Conservation (phyloP, 2,797 vertebrate genomes). For the Bucorvus abyssinicus region DNA sequence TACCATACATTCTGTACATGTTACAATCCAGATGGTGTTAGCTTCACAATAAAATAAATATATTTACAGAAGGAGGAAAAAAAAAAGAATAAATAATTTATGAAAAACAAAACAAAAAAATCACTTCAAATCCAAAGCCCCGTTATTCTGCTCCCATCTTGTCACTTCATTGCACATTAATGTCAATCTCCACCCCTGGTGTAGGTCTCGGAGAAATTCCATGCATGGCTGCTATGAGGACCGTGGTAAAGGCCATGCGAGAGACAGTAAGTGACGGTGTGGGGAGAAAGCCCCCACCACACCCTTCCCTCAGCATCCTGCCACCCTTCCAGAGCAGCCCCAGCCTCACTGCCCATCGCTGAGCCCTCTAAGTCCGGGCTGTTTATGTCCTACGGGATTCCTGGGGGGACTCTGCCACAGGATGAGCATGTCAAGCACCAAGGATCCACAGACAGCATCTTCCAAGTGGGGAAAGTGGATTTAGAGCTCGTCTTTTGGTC, state of each 20-base stretch:
- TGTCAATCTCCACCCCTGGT: conserved; percentile 44
- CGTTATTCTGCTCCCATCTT: conserved; percentile 83
- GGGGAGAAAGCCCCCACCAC: not conserved
- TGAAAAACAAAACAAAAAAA: conserved; percentile 74
- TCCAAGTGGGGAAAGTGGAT: not conserved
- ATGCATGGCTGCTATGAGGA: not conserved
- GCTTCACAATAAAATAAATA: conserved; percentile 99
- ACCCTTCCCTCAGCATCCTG: not conserved
- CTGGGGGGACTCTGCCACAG: not conserved
- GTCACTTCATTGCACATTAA: conserved; percentile 80
- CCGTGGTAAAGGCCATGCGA: not conserved
- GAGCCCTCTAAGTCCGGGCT: not conserved
- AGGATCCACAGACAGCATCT: not conserved
- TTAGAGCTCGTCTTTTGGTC: not conserved
- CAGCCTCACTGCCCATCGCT: not conserved
- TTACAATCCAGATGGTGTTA: conserved; percentile 94
- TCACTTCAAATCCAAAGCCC: conserved; percentile 89
- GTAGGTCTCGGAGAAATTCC: not conserved
- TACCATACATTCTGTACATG: conserved; percentile 97
- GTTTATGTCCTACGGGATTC: not conserved
- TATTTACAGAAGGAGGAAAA: conserved; percentile 90
- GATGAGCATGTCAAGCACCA: not conserved
- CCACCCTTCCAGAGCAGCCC: not conserved
- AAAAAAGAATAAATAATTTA: conserved; percentile 93
- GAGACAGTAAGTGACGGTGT: not conserved